Percentiles rank a stretch among this genome's conserved stretches.
phyloP scores from a whole-genome alignment of 2,888 invertebrate species.

The Papilio demoleus region DNA sequence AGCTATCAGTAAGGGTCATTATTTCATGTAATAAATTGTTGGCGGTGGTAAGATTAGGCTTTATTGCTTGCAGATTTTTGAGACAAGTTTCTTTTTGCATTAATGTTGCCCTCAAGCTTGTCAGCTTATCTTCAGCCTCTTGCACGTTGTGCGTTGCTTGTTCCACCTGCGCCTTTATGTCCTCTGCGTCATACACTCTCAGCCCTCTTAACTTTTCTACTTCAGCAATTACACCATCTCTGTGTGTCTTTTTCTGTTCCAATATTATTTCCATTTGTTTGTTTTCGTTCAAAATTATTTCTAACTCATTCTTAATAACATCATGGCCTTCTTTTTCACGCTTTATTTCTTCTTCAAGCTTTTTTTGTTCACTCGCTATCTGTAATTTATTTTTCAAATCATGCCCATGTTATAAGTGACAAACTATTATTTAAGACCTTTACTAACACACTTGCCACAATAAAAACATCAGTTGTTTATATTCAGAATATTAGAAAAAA shows the following conservation, averaged over 20 bases:
- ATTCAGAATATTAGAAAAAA: no score
- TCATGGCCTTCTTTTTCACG: slow-evolving; percentile 62
- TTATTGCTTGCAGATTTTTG: slow-evolving; percentile 69
- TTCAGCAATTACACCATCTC: slow-evolving; percentile 64
- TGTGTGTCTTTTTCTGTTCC: slow-evolving; percentile 66
- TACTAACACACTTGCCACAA: background rate
- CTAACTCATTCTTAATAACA: slow-evolving; percentile 60
- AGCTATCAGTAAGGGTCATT: slow-evolving; percentile 59
- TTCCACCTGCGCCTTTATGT: slow-evolving; percentile 63
- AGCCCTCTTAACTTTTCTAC: slow-evolving; percentile 62
- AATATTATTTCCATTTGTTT: slow-evolving; percentile 58
- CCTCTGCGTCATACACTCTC: slow-evolving; percentile 72
- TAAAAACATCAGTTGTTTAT: no score
- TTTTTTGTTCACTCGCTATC: slow-evolving; percentile 61
- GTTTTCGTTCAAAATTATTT: slow-evolving; percentile 60
- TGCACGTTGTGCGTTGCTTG: slow-evolving; percentile 64
- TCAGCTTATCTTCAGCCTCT: slow-evolving; percentile 66
- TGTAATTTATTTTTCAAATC: slow-evolving; percentile 44
- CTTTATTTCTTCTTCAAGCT: slow-evolving; percentile 67
- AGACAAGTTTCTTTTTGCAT: slow-evolving; percentile 69
- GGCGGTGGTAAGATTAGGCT: slow-evolving; percentile 67
- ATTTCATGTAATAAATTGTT: slow-evolving; percentile 69
- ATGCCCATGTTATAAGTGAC: background rate
- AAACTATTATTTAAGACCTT: background rate
- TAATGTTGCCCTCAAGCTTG: slow-evolving; percentile 55